A percentile compares a stretch with the other conserved stretches of the same genome.
phyloP scores from a whole-genome alignment of 2,888 invertebrate species.

The Piscicola geometra region DNA sequence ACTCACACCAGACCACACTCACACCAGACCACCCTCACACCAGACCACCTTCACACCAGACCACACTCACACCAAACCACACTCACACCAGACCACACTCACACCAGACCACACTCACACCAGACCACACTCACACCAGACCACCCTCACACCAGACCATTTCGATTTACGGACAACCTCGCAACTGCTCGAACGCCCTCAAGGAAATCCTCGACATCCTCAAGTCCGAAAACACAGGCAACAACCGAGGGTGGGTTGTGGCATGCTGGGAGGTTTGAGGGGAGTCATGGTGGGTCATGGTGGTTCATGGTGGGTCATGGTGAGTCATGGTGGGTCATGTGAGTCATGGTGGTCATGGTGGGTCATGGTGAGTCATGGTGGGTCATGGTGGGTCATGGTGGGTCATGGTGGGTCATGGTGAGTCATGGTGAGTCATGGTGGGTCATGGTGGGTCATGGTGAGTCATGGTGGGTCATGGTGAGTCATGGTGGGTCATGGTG shows the following conservation, averaged over 20 bases:
- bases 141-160: slow-evolving; percentile 65
- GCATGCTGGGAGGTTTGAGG: neutral
- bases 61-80: neutral
- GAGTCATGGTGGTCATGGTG: neutral
- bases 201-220: slow-evolving; percentile 92
- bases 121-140: neutral
- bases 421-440: too few species aligned
- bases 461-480: too few species aligned
- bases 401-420: too few species aligned
- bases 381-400: too few species aligned
- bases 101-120: neutral
- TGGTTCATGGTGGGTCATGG: too few species aligned
- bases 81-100: neutral
- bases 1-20: neutral
- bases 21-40: neutral
- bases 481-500: too few species aligned
- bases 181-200: slow-evolving; percentile 94
- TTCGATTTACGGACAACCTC: slow-evolving; percentile 94
- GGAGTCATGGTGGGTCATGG: neutral
- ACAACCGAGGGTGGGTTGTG: slow-evolving; percentile 38
- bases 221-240: slow-evolving; percentile 70
- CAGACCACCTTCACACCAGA: neutral
- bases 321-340: too few species aligned
- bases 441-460: too few species aligned
- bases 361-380: too few species aligned